Percentiles rank a stretch among this genome's conserved stretches.
Conservation (phyloP, 1,140 invertebrate species). For the Drosophila mojavensis region DNA sequence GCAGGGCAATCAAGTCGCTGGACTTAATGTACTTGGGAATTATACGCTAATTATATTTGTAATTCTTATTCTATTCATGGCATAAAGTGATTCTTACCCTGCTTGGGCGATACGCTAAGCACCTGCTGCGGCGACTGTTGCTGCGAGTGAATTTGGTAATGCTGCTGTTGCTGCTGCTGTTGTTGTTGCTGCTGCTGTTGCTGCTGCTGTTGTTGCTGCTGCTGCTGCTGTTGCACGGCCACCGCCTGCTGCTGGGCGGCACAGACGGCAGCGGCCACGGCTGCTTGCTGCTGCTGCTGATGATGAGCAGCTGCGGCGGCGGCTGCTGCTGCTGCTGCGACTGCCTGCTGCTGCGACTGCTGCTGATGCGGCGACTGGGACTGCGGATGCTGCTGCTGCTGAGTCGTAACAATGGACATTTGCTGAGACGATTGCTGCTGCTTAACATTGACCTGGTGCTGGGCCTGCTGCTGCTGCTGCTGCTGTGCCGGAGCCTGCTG, state of each 20-base stretch:
- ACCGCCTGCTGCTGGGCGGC: slow-evolving; percentile 80
- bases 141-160: slow-evolving; percentile 83
- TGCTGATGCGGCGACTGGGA: slow-evolving; percentile 73
- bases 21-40: slow-evolving; percentile 11
- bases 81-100: slow-evolving; percentile 63
- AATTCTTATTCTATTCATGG: slow-evolving; percentile 4
- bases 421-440: slow-evolving; percentile 70
- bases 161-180: slow-evolving; percentile 60
- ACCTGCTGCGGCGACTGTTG: slow-evolving; percentile 83
- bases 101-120: slow-evolving; percentile 79
- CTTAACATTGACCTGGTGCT: slow-evolving; percentile 62
- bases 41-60: slow-evolving; percentile 37
- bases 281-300: slow-evolving; percentile 62
- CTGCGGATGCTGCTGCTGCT: slow-evolving; percentile 73
- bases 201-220: slow-evolving; percentile 68
- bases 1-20: background rate
- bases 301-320: slow-evolving; percentile 68
- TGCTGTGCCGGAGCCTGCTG: slow-evolving; percentile 50
- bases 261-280: slow-evolving; percentile 73
- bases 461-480: slow-evolving; percentile 54
- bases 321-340: slow-evolving; percentile 68
- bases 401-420: slow-evolving; percentile 71
- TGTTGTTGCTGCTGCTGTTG: slow-evolving; percentile 68
- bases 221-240: slow-evolving; percentile 76
- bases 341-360: slow-evolving; percentile 57